Percentiles rank a stretch among this genome's conserved stretches.
Conservation (phyloP, 2,888 invertebrate genomes). For the Drosophila picticornis region DNA sequence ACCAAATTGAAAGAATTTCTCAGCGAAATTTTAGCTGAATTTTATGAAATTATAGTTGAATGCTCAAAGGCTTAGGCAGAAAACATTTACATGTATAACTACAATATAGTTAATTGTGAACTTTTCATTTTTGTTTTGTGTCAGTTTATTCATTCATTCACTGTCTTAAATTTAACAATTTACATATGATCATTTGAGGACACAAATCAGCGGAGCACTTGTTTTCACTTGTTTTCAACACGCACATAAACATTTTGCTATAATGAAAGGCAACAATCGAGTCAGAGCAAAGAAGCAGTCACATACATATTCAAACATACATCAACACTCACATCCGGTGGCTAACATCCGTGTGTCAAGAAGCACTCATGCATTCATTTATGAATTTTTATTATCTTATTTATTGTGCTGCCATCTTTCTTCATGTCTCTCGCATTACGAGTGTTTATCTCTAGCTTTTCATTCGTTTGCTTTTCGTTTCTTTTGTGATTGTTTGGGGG, state of each 20-base stretch:
- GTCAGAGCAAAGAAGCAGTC: constrained; percentile 26
- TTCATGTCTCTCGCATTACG: constrained; percentile 11
- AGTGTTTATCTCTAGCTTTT: not conserved
- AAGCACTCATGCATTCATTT: constrained; percentile 74
- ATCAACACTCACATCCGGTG: constrained; percentile 59
- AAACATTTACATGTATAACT: not conserved
- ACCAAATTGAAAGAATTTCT: not conserved
- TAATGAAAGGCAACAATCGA: constrained; percentile 30
- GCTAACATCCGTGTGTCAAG: constrained; percentile 72
- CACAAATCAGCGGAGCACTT: not conserved
- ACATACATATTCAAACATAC: constrained; percentile 14
- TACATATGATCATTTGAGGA: not conserved
- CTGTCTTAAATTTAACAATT: not conserved
- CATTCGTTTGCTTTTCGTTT: not conserved
- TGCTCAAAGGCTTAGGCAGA: not conserved
- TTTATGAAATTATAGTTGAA: no score
- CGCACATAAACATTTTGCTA: not conserved
- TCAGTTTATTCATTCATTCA: not conserved
- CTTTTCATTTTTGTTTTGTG: not conserved
- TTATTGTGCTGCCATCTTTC: constrained; percentile 23
- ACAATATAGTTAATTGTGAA: not conserved
- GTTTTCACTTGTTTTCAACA: not conserved
- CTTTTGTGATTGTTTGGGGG: constrained; percentile 9
- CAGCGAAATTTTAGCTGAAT: not conserved
- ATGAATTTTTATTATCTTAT: constrained; percentile 75